Evolutionary conservation across 2,888 invertebrate genomes (phyloP).

Genomic region (Coenonympha arcania): DNA sequence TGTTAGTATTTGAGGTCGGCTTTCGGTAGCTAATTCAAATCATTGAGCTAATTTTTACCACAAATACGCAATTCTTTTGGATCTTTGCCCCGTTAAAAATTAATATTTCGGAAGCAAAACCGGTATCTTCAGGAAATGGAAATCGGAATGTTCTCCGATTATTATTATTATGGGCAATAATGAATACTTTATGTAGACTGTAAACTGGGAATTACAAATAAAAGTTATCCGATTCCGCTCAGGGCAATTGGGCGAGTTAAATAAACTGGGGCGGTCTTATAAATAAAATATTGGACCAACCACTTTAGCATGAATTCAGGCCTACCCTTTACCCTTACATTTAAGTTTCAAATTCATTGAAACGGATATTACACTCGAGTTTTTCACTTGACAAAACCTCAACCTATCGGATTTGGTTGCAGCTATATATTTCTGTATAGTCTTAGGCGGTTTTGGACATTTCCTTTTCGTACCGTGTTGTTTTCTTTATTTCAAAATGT

Average conservation of each 20-base stretch:
- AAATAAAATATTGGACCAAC: slow-evolving; percentile 7
- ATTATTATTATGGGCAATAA: background rate
- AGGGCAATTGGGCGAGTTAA: slow-evolving; percentile 11
- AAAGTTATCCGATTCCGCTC: slow-evolving; percentile 13
- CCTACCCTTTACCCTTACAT: background rate
- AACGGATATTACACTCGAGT: background rate
- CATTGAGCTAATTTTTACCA: too few relatives aligned
- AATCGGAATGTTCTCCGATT: background rate
- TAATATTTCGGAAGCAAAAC: background rate
- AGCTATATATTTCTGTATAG: too few relatives aligned
- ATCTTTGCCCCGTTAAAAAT: background rate
- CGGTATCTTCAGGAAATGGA: background rate
- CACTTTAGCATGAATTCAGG: background rate
- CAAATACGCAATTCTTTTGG: background rate
- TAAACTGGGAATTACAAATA: slow-evolving; percentile 12
- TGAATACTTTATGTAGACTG: slow-evolving; percentile 18
- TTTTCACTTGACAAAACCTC: background rate
- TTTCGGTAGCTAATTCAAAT: too few relatives aligned
- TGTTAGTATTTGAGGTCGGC: too few relatives aligned
- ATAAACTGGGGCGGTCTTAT: slow-evolving; percentile 10
- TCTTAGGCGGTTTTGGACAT: too few relatives aligned
- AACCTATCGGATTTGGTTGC: background rate
- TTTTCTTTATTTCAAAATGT: too few relatives aligned
- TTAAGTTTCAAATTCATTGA: background rate
- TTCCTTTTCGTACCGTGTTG: too few relatives aligned